Conservation (phyloP, 1,140 invertebrate genomes). For the Plodia interpunctella region DNA sequence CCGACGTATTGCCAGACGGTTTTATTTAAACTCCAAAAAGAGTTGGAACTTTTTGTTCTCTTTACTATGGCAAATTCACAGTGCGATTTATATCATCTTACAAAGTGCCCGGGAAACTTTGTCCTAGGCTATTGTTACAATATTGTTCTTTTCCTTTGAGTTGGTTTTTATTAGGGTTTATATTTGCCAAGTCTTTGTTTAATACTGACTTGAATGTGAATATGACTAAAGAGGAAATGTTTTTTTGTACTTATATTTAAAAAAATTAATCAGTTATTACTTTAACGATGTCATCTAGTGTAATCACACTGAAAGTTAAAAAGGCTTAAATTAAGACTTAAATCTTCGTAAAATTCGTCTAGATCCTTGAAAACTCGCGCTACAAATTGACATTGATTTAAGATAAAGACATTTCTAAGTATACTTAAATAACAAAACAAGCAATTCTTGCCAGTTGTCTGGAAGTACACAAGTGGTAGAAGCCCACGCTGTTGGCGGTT, state of each 20-base stretch:
- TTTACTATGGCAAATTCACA: constrained; percentile 8
- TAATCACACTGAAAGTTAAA: too few relatives aligned
- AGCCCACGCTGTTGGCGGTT: neutral
- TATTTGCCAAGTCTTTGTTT: neutral
- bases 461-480: neutral
- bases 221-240: too few relatives aligned
- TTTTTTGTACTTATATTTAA: too few relatives aligned
- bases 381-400: too few relatives aligned
- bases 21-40: constrained; percentile 33
- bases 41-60: neutral
- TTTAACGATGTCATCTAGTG: too few relatives aligned
- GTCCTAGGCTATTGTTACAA: constrained; percentile 2
- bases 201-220: too few relatives aligned
- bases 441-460: constrained; percentile 2
- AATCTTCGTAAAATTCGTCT: too few relatives aligned
- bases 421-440: too few relatives aligned
- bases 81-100: constrained; percentile 9
- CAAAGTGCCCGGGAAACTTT: constrained; percentile 2
- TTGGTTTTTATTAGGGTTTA: neutral
- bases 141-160: neutral
- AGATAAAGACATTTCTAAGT: too few relatives aligned
- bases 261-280: too few relatives aligned
- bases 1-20: constrained; percentile 49
- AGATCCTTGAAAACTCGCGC: too few relatives aligned
- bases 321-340: too few relatives aligned